Evolutionary conservation across 2,113 vertebrate species (phyloP).

Genomic region (Symphodus melops): DNA sequence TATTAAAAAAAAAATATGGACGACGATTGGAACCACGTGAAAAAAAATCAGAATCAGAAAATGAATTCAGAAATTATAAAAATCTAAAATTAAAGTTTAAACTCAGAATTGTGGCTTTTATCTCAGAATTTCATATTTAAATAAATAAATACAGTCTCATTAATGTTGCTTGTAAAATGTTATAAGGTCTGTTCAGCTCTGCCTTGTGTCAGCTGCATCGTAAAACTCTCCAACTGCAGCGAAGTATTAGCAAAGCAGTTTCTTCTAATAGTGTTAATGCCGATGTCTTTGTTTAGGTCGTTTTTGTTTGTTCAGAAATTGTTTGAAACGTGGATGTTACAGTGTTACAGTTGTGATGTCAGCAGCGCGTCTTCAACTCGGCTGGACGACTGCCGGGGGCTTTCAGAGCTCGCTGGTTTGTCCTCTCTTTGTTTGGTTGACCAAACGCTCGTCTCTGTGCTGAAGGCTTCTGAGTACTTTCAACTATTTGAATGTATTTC

Average conservation of each 20-base stretch:
- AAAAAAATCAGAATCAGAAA: too few species aligned
- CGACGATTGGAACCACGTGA: too few species aligned
- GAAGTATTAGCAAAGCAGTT: slow-evolving; percentile 55
- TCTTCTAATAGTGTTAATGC: slow-evolving; percentile 58
- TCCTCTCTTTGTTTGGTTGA: not conserved
- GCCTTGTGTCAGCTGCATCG: slow-evolving; percentile 36
- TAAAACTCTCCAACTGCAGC: slow-evolving; percentile 31
- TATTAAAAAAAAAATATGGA: too few species aligned
- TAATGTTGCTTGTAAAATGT: too few species aligned
- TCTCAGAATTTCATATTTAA: too few species aligned
- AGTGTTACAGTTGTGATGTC: slow-evolving; percentile 52
- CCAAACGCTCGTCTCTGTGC: not conserved
- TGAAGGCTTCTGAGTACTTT: not conserved
- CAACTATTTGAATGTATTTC: slow-evolving; percentile 57
- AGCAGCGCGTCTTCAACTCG: not conserved
- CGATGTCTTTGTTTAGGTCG: slow-evolving; percentile 29
- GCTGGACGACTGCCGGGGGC: not conserved
- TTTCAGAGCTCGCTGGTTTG: slow-evolving; percentile 11
- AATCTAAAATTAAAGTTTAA: too few species aligned
- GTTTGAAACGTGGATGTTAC: slow-evolving; percentile 8
- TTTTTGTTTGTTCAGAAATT: slow-evolving; percentile 17
- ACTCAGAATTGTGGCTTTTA: too few species aligned
- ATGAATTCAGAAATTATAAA: too few species aligned
- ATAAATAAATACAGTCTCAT: too few species aligned
- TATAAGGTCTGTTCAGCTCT: too few species aligned